Percentiles rank a stretch among this genome's conserved stretches.
Conservation (phyloP, 2,888 invertebrate genomes). For the Xestia ashworthii region DNA sequence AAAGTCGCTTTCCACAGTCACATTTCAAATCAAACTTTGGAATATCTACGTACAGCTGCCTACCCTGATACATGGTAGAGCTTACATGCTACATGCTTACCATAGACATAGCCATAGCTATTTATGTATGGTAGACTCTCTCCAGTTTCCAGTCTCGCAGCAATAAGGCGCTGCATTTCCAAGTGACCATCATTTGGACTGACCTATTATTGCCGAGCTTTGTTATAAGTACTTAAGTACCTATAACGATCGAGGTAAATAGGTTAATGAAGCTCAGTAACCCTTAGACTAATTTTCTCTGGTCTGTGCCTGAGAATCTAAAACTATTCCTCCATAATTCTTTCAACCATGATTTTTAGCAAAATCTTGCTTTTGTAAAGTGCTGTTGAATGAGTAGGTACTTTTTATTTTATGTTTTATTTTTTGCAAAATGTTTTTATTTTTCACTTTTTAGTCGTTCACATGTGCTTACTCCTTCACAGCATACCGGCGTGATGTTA, state of each 20-base stretch:
- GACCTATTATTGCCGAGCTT: not conserved
- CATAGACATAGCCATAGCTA: not conserved
- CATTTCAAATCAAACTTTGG: conserved; percentile 18
- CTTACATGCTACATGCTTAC: not conserved
- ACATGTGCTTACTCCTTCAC: no score
- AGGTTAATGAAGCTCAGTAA: conserved; percentile 21
- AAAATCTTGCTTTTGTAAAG: not conserved
- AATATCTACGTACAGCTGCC: not conserved
- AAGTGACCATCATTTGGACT: conserved; percentile 8
- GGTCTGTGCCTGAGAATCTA: not conserved
- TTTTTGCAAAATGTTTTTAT: no score
- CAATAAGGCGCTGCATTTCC: not conserved
- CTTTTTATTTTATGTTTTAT: no score
- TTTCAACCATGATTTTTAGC: not conserved
- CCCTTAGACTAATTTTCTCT: not conserved
- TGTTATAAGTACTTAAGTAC: not conserved
- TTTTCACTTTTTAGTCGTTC: no score
- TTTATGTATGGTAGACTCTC: not conserved
- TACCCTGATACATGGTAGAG: not conserved
- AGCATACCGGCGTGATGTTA: no score
- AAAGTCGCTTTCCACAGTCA: conserved; percentile 16
- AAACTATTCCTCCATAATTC: not conserved
- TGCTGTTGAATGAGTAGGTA: not conserved
- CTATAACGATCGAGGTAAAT: conserved; percentile 17
- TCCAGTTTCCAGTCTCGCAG: not conserved